phyloP scores from a whole-genome alignment of 2,797 vertebrate species.

The Pangasius larnaudii region DNA sequence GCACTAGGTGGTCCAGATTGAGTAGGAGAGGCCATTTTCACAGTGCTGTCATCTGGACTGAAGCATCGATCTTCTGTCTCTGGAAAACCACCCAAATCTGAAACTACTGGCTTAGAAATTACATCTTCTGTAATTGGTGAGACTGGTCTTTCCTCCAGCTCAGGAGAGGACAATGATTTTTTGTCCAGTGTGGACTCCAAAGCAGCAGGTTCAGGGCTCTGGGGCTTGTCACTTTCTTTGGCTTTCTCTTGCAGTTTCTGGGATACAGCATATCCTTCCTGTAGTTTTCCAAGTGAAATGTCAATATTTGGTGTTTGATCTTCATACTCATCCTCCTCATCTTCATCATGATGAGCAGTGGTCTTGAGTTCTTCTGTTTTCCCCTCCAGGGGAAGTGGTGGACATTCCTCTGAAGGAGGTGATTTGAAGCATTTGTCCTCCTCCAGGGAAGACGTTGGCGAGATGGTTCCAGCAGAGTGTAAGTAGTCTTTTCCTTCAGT shows the following conservation, averaged over 20 bases:
- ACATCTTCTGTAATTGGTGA: constrained; percentile 59
- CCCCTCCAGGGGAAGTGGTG: constrained; percentile 75
- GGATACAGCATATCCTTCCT: constrained; percentile 74
- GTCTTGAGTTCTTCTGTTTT: constrained; percentile 68
- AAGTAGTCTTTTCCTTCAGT: constrained; percentile 85
- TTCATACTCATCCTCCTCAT: constrained; percentile 80
- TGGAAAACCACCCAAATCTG: constrained; percentile 75
- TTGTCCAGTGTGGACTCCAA: constrained; percentile 53
- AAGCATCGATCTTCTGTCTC: constrained; percentile 91
- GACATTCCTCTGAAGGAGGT: constrained; percentile 85
- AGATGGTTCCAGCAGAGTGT: constrained; percentile 90
- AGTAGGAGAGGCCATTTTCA: constrained; percentile 94
- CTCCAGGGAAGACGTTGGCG: constrained; percentile 94
- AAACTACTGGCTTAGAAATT: constrained; percentile 64
- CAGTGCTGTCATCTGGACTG: constrained; percentile 95
- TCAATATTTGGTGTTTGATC: constrained; percentile 83
- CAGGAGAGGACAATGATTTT: constrained; percentile 64
- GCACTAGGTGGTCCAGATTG: constrained; percentile 90
- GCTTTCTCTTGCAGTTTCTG: constrained; percentile 67
- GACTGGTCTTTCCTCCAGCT: constrained; percentile 63
- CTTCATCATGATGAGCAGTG: constrained; percentile 68
- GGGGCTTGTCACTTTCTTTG: constrained; percentile 55
- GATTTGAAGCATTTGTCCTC: constrained; percentile 93
- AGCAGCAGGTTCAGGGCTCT: constrained; percentile 56
- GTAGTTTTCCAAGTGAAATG: constrained; percentile 81